These are phyloP conservation scores for Caenorhabditis brenneri DNA, from an alignment of 1,140 invertebrate species.

Conservation along the genomic window DNA sequence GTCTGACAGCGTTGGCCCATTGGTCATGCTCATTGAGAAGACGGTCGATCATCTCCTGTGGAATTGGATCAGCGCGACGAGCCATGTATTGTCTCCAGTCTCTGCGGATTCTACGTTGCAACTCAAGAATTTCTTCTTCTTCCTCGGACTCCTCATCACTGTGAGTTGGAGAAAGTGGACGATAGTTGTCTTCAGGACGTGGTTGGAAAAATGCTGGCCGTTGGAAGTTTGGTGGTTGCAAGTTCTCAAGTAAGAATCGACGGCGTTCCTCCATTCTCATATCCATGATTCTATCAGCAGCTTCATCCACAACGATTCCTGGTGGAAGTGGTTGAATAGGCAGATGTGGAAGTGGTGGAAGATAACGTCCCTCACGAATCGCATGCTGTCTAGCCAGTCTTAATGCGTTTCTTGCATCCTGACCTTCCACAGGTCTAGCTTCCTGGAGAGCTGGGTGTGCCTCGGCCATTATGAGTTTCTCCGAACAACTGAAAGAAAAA, in stretches of 20 bases:
- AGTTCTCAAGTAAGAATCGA: neutral
- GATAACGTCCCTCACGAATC: neutral
- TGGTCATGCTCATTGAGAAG: neutral
- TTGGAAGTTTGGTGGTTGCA: neutral
- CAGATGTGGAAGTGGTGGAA: neutral
- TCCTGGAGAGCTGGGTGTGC: neutral
- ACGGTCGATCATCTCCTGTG: neutral
- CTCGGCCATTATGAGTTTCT: neutral
- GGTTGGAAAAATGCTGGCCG: neutral
- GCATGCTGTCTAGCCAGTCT: neutral
- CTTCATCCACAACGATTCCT: neutral
- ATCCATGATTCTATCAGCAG: neutral
- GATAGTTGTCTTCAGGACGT: neutral
- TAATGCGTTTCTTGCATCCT: neutral
- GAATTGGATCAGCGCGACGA: neutral
- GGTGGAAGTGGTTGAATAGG: neutral
- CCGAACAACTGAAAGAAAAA: neutral
- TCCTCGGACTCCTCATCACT: neutral
- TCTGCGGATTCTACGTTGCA: neutral
- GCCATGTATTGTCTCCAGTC: conserved; percentile 12
- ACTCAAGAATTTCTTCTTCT: neutral
- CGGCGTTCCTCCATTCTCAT: neutral
- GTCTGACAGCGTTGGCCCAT: neutral
- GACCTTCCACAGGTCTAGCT: neutral
- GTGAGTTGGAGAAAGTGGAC: neutral